These are phyloP conservation scores for Acronicta psi DNA, from an alignment of 2,888 invertebrate species.

Conservation along the genomic window DNA sequence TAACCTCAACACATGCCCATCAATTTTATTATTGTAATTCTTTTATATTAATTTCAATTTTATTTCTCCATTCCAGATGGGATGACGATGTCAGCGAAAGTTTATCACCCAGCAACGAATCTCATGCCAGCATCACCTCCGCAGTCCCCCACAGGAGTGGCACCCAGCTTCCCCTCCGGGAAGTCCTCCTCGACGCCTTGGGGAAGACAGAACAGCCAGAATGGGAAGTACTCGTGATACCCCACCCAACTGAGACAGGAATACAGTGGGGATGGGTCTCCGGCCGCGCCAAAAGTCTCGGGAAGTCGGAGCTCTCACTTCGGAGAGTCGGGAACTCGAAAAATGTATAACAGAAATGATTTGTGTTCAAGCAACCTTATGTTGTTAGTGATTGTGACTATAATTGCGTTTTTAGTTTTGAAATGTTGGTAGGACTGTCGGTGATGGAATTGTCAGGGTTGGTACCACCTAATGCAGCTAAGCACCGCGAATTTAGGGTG, in stretches of 20 bases:
- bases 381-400: neutral
- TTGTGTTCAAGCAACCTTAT: slow-evolving; percentile 18
- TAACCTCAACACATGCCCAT: too few species aligned
- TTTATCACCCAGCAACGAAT: slow-evolving; percentile 84
- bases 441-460: too few species aligned
- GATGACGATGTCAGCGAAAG: slow-evolving; percentile 74
- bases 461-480: too few species aligned
- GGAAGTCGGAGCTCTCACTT: slow-evolving; percentile 9
- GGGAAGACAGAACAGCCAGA: slow-evolving; percentile 77
- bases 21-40: too few species aligned
- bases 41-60: too few species aligned
- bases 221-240: slow-evolving; percentile 72
- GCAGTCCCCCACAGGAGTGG: slow-evolving; percentile 69
- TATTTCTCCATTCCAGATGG: slow-evolving; percentile 70
- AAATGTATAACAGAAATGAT: slow-evolving; percentile 10
- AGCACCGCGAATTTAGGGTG: too few species aligned
- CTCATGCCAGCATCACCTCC: slow-evolving; percentile 78
- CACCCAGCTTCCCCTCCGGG: slow-evolving; percentile 64
- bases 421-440: too few species aligned
- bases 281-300: slow-evolving; percentile 19
- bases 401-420: neutral
- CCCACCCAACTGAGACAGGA: slow-evolving; percentile 4
- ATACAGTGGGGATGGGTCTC: slow-evolving; percentile 24
- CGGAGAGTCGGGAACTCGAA: slow-evolving; percentile 23
- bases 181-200: slow-evolving; percentile 61